Base-by-base conservation (phyloP, 2,113 vertebrate genomes). In the Strix uralensis region DNA sequence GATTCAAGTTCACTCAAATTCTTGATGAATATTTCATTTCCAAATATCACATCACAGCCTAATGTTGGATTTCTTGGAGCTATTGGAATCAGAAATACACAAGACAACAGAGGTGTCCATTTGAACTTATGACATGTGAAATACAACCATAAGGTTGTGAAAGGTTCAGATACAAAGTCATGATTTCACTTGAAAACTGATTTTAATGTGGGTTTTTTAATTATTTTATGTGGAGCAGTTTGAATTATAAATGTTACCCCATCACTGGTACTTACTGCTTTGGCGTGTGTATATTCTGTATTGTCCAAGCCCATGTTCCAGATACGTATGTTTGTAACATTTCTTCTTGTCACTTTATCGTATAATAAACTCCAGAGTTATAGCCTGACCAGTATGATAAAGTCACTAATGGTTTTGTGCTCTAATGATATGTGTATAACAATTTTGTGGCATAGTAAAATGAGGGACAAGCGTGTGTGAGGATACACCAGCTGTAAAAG, bases 381-480 rank as follows among this genome's bases (percentile, higher is more conserved):
- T 89, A 78, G 65, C 63, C 92, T 81, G 92, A 84, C 63, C 44
- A 70, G n/a, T 87, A 63, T 90, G 77, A 95, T 83, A 96, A 96
- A 94, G 20, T 29, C 72, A 75, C 29, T 74, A 57, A 86, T 82
- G 32, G 21, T 84, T 97, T 83, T 91, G 32, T 85, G 13, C 71
- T 77, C 92, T 77, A 92, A 19, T 92, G 54, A 77, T 77, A 52
- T 16, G 19, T 52, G 7, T 89, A 80, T 88, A 86, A 92, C 36
- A 57, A 90, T 83, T 92, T 93, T 94, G 77, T 86, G 81, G 57
- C 77, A 88, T 86, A 74, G 26, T 95, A 96, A 97, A 96, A 97
- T 34, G 66, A 38, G 27, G 52, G 59, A 95, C 38, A 95, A 91
- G 47, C 58, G 40, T 92, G 70, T 51, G 30, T 81, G 65, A 95